phyloP scores from a whole-genome alignment of 2,113 vertebrate species.

The Silurus asotus region DNA sequence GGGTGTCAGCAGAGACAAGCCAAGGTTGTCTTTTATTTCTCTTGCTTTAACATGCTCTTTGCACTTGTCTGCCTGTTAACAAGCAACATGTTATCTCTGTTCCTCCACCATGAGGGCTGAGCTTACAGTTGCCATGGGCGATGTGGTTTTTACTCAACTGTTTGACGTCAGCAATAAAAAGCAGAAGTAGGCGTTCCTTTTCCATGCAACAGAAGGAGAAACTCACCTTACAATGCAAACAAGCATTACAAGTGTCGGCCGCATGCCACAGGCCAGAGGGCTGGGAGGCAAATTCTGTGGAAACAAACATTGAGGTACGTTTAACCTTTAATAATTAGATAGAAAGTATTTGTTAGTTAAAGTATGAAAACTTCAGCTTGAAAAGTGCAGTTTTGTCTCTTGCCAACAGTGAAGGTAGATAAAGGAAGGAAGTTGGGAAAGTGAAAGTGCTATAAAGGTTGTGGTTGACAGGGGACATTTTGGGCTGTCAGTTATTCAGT shows the following conservation, averaged over 20 bases:
- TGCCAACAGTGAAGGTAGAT: background rate
- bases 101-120: constrained; percentile 32
- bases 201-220: constrained; percentile 31
- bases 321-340: background rate
- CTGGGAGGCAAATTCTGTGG: constrained; percentile 23
- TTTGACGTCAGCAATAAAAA: constrained; percentile 39
- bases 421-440: constrained; percentile 11
- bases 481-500: constrained; percentile 29
- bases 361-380: background rate
- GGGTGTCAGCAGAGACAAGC: constrained; percentile 41
- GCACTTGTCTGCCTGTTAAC: constrained; percentile 37
- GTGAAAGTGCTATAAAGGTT: constrained; percentile 30
- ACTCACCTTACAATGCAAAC: constrained; percentile 49
- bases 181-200: constrained; percentile 43
- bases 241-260: constrained; percentile 27
- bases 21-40: background rate
- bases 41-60: constrained; percentile 30
- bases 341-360: background rate
- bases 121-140: constrained; percentile 40
- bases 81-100: constrained; percentile 32
- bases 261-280: constrained; percentile 27
- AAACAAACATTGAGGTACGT: constrained; percentile 31
- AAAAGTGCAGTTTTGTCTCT: background rate
- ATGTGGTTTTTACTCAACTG: constrained; percentile 37
- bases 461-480: constrained; percentile 30